Evolutionary conservation across 2,888 invertebrate genomes (phyloP).

Genomic region (Calameuta idolon): DNA sequence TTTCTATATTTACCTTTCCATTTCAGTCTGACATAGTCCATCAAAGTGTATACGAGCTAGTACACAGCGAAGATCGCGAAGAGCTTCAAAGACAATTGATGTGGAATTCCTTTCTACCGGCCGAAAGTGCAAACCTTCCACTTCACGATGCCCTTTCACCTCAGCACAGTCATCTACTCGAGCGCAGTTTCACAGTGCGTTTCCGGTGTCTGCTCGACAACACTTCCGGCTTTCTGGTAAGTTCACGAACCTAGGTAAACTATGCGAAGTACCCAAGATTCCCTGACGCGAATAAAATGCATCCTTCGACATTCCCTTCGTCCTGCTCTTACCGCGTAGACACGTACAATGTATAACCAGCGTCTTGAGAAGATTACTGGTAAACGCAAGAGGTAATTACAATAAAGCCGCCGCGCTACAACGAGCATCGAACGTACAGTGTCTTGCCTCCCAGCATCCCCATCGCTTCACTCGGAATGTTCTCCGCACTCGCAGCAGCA

Average conservation of each 20-base stretch:
- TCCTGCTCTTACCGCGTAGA: neutral
- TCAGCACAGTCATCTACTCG: constrained; percentile 90
- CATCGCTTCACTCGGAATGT: constrained; percentile 20
- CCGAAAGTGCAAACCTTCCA: constrained; percentile 80
- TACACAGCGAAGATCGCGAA: constrained; percentile 98
- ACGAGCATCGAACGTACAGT: neutral
- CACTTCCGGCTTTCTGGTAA: constrained; percentile 98
- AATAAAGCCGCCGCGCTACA: neutral
- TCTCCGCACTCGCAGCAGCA: constrained; percentile 38
- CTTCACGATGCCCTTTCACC: constrained; percentile 90
- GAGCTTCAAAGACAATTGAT: constrained; percentile 94
- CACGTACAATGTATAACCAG: neutral
- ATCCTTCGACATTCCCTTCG: neutral
- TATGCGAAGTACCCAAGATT: neutral
- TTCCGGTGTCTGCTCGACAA: constrained; percentile 99
- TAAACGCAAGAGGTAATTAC: constrained; percentile 1
- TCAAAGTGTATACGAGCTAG: constrained; percentile 98
- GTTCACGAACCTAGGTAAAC: constrained; percentile 48
- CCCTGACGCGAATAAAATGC: neutral
- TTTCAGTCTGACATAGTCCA: constrained; percentile 99
- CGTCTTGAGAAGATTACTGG: neutral
- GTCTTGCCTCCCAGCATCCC: neutral
- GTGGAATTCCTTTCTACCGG: constrained; percentile 93
- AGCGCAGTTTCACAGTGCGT: constrained; percentile 97
- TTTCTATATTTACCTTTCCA: constrained; percentile 21